Evolutionary conservation across 1,140 invertebrate species (phyloP).

Genomic region (Drosophila grimshawi): DNA sequence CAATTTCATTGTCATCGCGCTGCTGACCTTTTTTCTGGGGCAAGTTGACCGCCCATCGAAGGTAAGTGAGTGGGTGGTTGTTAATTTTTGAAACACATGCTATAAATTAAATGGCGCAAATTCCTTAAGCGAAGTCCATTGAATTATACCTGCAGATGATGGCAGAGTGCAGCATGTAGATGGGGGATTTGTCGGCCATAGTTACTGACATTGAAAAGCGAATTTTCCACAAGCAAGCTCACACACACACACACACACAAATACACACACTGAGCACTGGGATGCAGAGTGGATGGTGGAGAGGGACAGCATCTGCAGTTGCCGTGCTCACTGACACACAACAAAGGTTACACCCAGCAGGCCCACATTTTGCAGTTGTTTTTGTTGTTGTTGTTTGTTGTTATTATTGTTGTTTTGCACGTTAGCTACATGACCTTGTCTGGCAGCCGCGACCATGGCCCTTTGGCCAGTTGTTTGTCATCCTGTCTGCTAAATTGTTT

Average conservation of each 20-base stretch:
- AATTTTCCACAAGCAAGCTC: constrained; percentile 61
- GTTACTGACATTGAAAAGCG: constrained; percentile 72
- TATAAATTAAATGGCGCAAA: constrained; percentile 44
- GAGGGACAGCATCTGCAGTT: constrained; percentile 27
- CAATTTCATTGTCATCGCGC: constrained; percentile 95
- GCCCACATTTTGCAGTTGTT: constrained; percentile 50
- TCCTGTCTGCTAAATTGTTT: constrained; percentile 58
- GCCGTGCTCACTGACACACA: constrained; percentile 44
- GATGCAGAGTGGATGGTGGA: neutral
- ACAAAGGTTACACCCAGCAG: constrained; percentile 71
- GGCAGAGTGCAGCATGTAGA: neutral
- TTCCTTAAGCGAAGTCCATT: constrained; percentile 49
- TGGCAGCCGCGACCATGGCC: constrained; percentile 40
- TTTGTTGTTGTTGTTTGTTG: constrained; percentile 38
- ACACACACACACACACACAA: constrained; percentile 19
- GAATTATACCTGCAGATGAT: constrained; percentile 34
- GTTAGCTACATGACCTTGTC: constrained; percentile 44
- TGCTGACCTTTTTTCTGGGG: constrained; percentile 94
- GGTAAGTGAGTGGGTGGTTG: constrained; percentile 81
- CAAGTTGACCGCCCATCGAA: constrained; percentile 89
- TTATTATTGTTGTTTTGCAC: constrained; percentile 11
- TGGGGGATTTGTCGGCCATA: constrained; percentile 38
- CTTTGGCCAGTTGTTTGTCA: constrained; percentile 48
- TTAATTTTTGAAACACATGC: constrained; percentile 24
- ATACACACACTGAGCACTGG: constrained; percentile 17